Percentiles rank a stretch among this genome's conserved stretches.
phyloP scores from a whole-genome alignment of 2,888 invertebrate genomes.

The Chrysolina oricalcia region DNA sequence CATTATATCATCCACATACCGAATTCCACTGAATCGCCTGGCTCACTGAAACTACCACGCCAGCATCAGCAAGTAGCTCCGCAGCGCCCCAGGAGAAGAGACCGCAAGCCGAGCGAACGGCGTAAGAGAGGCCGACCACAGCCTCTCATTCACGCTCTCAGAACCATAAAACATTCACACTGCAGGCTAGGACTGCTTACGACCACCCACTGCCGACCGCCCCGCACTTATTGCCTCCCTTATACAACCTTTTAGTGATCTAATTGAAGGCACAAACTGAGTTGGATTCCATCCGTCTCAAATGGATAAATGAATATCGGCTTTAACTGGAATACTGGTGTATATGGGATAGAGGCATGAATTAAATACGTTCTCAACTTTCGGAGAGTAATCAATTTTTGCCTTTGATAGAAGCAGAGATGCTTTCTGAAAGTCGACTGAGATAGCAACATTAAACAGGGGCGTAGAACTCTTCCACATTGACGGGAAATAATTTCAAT shows the following conservation, averaged over 20 bases:
- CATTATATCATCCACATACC: not conserved
- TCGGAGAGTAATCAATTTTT: too few relatives aligned
- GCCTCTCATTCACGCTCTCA: conserved; percentile 68
- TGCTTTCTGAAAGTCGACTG: too few relatives aligned
- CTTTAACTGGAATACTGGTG: not conserved
- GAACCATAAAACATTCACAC: conserved; percentile 71
- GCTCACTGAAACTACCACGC: not conserved
- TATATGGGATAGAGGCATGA: not conserved
- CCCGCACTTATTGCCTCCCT: conserved; percentile 30
- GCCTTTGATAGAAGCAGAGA: too few relatives aligned
- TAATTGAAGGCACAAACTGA: conserved; percentile 28
- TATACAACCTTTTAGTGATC: conserved; percentile 34
- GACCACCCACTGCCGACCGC: conserved; percentile 53
- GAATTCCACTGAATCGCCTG: not conserved
- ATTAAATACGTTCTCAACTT: not conserved
- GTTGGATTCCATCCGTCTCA: not conserved
- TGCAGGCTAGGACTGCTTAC: conserved; percentile 68
- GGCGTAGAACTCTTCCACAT: too few relatives aligned
- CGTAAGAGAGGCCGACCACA: conserved; percentile 66
- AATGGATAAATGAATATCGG: not conserved
- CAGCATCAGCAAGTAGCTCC: conserved; percentile 36
- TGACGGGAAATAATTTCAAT: too few relatives aligned
- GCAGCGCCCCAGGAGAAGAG: conserved; percentile 61
- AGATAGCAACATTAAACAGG: too few relatives aligned
- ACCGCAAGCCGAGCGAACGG: conserved; percentile 69